Conservation (phyloP, 64 coral and sea anemone species). For the Montipora efflorescens region DNA sequence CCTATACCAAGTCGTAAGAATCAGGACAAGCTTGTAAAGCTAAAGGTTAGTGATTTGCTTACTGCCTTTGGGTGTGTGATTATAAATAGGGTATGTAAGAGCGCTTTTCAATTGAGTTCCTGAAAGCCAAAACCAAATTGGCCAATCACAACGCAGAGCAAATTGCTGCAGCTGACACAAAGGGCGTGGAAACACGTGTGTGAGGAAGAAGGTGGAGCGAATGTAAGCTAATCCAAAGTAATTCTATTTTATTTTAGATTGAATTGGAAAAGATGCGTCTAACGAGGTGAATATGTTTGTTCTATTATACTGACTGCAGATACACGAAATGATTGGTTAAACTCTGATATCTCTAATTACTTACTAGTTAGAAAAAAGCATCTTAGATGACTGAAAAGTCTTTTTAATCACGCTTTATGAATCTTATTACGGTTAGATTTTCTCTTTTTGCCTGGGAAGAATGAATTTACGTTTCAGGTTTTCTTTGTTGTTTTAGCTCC, state of each 20-base stretch:
- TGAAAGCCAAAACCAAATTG: no score
- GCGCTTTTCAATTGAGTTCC: no score
- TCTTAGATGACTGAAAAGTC: rapidly evolving
- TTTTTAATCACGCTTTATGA: no score
- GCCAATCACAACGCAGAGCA: no score
- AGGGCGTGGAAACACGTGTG: no score
- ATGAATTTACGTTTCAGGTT: neutral
- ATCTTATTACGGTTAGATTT: no score
- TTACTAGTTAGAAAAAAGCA: no score
- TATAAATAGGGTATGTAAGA: no score
- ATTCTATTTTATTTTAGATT: slow-evolving; percentile 60
- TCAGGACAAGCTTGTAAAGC: slow-evolving; percentile 78
- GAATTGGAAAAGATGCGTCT: slow-evolving; percentile 87
- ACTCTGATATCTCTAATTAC: no score
- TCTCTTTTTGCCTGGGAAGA: neutral
- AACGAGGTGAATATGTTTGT: slow-evolving; percentile 63
- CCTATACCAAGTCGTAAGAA: slow-evolving; percentile 70
- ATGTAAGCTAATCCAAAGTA: neutral
- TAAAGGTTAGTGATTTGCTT: slow-evolving; percentile 49
- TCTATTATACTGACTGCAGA: neutral
- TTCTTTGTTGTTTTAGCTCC: slow-evolving; percentile 53
- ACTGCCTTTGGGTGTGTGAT: neutral
- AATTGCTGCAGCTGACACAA: no score
- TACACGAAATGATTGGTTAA: no score
- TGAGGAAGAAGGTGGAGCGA: neutral